phyloP scores from a whole-genome alignment of 2,797 vertebrate species.

The Chaetodon trifasciatus region DNA sequence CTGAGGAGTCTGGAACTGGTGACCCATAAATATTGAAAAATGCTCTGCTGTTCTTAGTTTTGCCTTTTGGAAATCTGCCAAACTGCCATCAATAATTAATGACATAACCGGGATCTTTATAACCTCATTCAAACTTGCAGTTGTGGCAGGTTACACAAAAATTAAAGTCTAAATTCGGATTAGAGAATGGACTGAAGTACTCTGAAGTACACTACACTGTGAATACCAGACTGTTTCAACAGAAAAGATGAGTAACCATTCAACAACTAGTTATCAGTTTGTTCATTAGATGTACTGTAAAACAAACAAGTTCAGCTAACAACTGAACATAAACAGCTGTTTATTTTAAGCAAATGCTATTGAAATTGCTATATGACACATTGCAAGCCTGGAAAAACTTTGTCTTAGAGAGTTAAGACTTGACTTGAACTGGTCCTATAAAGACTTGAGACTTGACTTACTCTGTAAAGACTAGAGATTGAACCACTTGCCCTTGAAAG shows the following conservation, averaged over 20 bases:
- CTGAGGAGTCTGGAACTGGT: not conserved
- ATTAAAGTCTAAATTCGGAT: not conserved
- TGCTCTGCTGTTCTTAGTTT: not conserved
- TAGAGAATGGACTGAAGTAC: not conserved
- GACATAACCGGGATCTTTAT: not conserved
- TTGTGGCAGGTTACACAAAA: not conserved
- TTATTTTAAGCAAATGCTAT: too few relatives aligned
- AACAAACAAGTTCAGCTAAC: too few relatives aligned
- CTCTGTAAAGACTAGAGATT: not conserved
- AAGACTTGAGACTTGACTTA: not conserved
- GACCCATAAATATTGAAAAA: not conserved
- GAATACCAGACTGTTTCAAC: too few relatives aligned
- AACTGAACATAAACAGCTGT: not conserved
- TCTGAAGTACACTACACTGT: not conserved
- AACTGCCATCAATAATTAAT: conserved; percentile 7
- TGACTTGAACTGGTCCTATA: not conserved
- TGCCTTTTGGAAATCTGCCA: not conserved
- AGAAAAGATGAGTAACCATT: too few relatives aligned
- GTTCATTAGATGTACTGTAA: not conserved
- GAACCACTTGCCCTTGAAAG: not conserved
- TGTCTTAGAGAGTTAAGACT: not conserved
- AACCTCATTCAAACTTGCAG: not conserved
- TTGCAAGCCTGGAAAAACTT: not conserved
- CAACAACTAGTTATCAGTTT: not conserved
- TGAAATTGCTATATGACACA: not conserved